phyloP scores from a whole-genome alignment of 2,113 vertebrate genomes.

The Nycticryphes semicollaris region DNA sequence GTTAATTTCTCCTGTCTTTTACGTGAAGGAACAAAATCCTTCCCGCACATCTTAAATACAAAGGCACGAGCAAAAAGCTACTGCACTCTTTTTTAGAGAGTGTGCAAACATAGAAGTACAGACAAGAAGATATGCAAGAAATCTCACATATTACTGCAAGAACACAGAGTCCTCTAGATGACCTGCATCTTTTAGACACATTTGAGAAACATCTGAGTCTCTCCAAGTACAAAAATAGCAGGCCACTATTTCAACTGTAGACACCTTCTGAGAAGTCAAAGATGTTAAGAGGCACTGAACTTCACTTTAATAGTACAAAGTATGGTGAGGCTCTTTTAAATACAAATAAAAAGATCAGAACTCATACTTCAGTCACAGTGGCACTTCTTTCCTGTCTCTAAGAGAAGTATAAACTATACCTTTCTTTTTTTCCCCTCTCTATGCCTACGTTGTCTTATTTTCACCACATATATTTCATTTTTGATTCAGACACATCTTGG shows the following conservation, averaged over 20 bases:
- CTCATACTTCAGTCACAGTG: neutral
- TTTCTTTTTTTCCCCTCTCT: too few species aligned
- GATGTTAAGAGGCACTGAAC: neutral
- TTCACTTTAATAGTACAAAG: neutral
- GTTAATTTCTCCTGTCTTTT: neutral
- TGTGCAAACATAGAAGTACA: neutral
- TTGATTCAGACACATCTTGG: neutral
- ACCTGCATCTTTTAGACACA: neutral
- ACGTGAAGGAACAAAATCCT: neutral
- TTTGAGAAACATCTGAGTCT: neutral
- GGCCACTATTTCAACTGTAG: neutral
- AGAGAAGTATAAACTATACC: neutral
- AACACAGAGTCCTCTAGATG: neutral
- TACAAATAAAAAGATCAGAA: neutral
- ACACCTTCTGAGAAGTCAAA: neutral
- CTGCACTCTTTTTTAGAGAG: neutral
- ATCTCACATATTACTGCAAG: neutral
- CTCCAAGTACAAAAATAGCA: neutral
- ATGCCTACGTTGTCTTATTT: neutral
- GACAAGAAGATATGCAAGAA: neutral
- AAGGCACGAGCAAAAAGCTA: neutral
- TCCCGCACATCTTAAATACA: neutral
- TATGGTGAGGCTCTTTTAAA: rapidly evolving
- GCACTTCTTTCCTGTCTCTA: neutral
- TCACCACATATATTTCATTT: neutral